Conservation (phyloP, 2,888 invertebrate species). For the Tenodera sinensis region DNA sequence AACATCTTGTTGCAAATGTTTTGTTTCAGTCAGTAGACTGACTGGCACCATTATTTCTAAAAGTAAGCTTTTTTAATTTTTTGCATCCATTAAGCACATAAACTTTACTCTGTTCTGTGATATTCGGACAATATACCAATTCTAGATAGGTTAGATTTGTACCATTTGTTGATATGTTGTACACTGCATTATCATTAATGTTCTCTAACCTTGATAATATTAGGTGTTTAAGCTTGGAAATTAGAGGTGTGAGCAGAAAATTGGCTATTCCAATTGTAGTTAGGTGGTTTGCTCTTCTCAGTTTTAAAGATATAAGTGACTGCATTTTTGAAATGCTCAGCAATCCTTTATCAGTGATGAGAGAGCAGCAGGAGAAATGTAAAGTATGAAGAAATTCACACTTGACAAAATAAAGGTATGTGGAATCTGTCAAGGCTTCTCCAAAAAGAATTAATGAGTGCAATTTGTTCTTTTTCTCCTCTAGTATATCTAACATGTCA, state of each 20-base stretch:
- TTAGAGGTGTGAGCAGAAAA: not conserved
- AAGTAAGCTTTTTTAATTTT: not conserved
- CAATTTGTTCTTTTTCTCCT: not conserved
- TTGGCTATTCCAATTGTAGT: not conserved
- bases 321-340: not conserved
- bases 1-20: no score
- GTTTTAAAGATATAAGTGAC: slow-evolving; percentile 3
- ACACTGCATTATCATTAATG: slow-evolving; percentile 1
- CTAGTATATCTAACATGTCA: slow-evolving; percentile 1
- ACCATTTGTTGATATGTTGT: not conserved
- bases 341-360: slow-evolving; percentile 14
- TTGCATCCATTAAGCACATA: not conserved
- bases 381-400: not conserved
- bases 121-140: slow-evolving; percentile 14
- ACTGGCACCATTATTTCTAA: not conserved
- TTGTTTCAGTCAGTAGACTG: not conserved
- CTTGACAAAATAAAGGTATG: not conserved
- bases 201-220: not conserved
- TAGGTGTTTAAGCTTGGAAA: not conserved
- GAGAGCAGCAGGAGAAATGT: not conserved
- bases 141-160: not conserved
- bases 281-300: not conserved
- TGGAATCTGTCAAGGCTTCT: slow-evolving; percentile 1
- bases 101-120: not conserved
- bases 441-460: slow-evolving; percentile 7